Base-by-base conservation (phyloP, 2,888 invertebrate species). In the Cephus nigrinus region DNA sequence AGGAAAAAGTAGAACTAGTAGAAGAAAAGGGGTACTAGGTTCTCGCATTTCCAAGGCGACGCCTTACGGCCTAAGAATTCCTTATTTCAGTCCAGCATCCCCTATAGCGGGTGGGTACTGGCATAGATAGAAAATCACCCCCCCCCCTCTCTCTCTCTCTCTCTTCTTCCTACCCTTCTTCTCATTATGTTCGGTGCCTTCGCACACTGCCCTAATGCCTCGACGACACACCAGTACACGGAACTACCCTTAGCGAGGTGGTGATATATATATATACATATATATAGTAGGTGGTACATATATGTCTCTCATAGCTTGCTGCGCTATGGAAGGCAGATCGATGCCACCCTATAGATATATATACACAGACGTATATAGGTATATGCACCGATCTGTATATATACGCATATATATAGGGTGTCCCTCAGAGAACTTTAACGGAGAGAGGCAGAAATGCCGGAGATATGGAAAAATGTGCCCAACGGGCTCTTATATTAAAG, bases 11-110 rank as follows among this genome's bases (percentile, higher is more conserved):
- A 79, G 68, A 74, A 76, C 35, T 33, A 75, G 76, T 36, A 55
- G 75, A 77, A 78, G 71, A 77, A 73, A 68, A 73, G 68, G 69
- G 75, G 75, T 77, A 72, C 75, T 74, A 78, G 73, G 75, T 33
- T 69, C 77, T 77, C 75, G 75, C 80, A 80, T 81, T 81, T 81
- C 75, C 73, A 78, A 76, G 76, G 77, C 74, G 75, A 80, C 77
- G 80, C 77, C 78, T 80, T 75, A 79, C 76, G 77, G 81, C 74
- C 80, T 74, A 77, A 80, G 80, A 79, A 80, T 80, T 80, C 79
- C 79, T 80, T 79, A 81, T 81, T 81, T 77, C 76, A 78, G 78
- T 78, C 76, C 74, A 69, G 34, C 76, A 68, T 69, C 72, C 74
- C 80, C 69, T 75, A 31, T 35, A 74, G 12, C 74, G 71, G 31